Evolutionary conservation across 2,888 invertebrate species (phyloP), one percentile per base, ranked within the genome.

Genomic region (Achlya flavicornis): DNA sequence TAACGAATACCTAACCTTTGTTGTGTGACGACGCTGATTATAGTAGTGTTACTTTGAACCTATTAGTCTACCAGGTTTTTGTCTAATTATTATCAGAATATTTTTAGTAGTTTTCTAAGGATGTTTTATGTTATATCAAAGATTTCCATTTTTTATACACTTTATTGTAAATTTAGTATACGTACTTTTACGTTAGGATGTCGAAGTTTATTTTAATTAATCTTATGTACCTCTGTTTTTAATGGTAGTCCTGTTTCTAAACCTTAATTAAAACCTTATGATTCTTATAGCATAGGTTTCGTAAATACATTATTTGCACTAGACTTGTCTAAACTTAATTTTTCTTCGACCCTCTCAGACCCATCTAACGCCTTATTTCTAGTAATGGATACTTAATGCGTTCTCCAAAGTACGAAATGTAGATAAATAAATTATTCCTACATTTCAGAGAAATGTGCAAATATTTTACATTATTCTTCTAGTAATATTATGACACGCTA

Each of bases 1-100:
- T 79, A 77, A 79, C 73, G 78, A 81, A 83, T 77, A 66, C 70
- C 76, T 75, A 72, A 64, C 69, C 69, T 76, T 67, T 72, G 63
- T 64, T 68, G 66, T 75, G 65, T 79, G 74, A 77, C 75, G 74
- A 77, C 74, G 70, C 63, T 61, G 64, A 63, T 61, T 8, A 58
- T 10, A 11, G 26, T 32, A 5, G 6, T 7, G 33, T 11, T n/a
- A 26, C 33, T 57, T 32, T 8, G 26, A 57, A 26, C 32, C 57
- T 46, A 46, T 46, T 43, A 14, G 7, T 48, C n/a, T 48, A 5
- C n/a, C 48, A 0, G n/a, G 7, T 6, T 16, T 48, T n/a, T 38
- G 38, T 38, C 38, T 7, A 38, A 38, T 5, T 8, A 38, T 38
- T 38, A 7, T 10, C 10, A 38, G 38, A 38, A 10, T 38, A 38